Base-by-base conservation (phyloP, 2,797 vertebrate species). In the Sebastes kiyomatsui region DNA sequence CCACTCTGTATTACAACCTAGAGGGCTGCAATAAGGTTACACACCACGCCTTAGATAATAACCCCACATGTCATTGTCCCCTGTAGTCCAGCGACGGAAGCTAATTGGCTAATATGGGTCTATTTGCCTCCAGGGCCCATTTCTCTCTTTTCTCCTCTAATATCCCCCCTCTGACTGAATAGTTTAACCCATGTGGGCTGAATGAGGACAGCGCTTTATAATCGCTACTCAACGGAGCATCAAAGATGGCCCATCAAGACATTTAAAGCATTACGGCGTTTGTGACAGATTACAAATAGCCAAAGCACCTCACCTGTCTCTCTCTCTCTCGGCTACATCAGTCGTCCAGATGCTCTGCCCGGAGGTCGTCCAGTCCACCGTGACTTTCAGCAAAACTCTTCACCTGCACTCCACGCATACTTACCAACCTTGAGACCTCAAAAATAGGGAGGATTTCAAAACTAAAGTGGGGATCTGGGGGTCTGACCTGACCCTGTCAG, bases 71-170 rank as follows among this genome's bases (percentile, higher is more conserved):
- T 75, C 82, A 75, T 67, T 80, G 79, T 77, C 66, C 85, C 82
- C 83, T 38, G 49, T 75, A 65, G 82, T 80, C 79, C 66, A 61
- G 66, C 18, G 2, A 23, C 3, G 18, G 74, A 65, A 83, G 81
- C 77, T 91, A 91, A 93, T 90, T 91, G 78, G 84, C 75, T 87
- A 69, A 91, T 86, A 68, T 72, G 72, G 64, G 49, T 80, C 84
- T 67, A 85, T 90, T 90, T 85, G 49, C 70, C 83, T 82, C 72
- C 58, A 42, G 80, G 73, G 84, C 27, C 66, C 32, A 87, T 89
- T 84, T 85, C 25, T 62, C 42, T 70, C 74, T 67, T 85, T 77
- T n/a, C 82, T 49, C 38, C 38, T 67, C 52, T 61, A 66, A 81
- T 80, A 75, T 68, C 72, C 62, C 75, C n/a, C 23, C 27, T 60